These are phyloP conservation scores for Drosophila ogumai DNA, from an alignment of 1,140 invertebrate genomes.

Conservation along the genomic window DNA sequence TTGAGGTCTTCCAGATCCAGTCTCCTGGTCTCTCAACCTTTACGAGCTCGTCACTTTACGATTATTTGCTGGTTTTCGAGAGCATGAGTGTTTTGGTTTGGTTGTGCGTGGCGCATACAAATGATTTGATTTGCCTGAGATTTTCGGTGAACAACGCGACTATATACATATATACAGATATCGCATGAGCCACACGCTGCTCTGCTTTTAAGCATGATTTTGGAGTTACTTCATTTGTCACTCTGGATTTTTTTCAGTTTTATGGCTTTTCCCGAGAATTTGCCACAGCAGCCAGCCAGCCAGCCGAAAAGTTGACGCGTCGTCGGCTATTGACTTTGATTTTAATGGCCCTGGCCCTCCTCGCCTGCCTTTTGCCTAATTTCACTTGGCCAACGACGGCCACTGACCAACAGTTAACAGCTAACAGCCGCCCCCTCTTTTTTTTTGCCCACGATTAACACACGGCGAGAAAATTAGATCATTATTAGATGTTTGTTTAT, in stretches of 20 bases:
- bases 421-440: slow-evolving; percentile 48
- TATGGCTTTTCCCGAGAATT: slow-evolving; percentile 80
- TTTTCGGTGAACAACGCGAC: slow-evolving; percentile 56
- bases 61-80: slow-evolving; percentile 46
- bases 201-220: slow-evolving; percentile 72
- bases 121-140: slow-evolving; percentile 80
- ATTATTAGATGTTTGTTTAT: neutral
- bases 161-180: slow-evolving; percentile 3
- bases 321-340: slow-evolving; percentile 79
- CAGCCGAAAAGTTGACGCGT: slow-evolving; percentile 38
- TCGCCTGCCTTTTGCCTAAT: slow-evolving; percentile 65
- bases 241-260: slow-evolving; percentile 64
- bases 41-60: slow-evolving; percentile 74
- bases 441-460: slow-evolving; percentile 26
- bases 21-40: slow-evolving; percentile 53
- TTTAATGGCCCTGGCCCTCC: slow-evolving; percentile 68
- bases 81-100: slow-evolving; percentile 56
- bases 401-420: slow-evolving; percentile 49
- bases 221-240: slow-evolving; percentile 82
- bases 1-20: slow-evolving; percentile 22
- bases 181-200: slow-evolving; percentile 58
- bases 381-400: slow-evolving; percentile 57
- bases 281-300: slow-evolving; percentile 70
- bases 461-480: slow-evolving; percentile 13
- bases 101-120: slow-evolving; percentile 79